A percentile compares a stretch with the other conserved stretches of the same genome.
Conservation (phyloP, 2,888 invertebrate species). For the Phortica okadai region DNA sequence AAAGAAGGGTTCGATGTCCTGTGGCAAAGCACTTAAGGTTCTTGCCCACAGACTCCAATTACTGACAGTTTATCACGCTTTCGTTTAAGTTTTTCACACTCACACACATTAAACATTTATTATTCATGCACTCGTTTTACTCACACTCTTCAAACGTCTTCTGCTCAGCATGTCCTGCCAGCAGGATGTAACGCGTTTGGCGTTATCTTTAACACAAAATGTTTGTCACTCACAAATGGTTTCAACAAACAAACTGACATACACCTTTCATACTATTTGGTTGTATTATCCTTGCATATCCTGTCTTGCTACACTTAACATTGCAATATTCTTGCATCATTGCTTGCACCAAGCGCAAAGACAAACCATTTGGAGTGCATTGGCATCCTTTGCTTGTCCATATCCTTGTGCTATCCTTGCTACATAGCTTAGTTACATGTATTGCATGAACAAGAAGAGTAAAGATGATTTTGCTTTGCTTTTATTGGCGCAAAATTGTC, state of each 20-base stretch:
- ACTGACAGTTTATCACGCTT: constrained; percentile 65
- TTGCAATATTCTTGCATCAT: constrained; percentile 31
- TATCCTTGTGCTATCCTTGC: constrained; percentile 4
- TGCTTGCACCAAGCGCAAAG: constrained; percentile 34
- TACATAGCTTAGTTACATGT: constrained; percentile 22
- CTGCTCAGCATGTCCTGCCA: background rate
- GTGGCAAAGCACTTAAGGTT: constrained; percentile 56
- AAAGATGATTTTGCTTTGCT: background rate
- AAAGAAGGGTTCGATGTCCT: constrained; percentile 37
- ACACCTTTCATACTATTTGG: constrained; percentile 18
- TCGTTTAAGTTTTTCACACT: constrained; percentile 44
- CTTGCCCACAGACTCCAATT: constrained; percentile 60
- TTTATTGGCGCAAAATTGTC: constrained; percentile 52
- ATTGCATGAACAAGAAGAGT: background rate
- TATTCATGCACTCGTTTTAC: constrained; percentile 48
- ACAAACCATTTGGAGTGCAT: constrained; percentile 47
- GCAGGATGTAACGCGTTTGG: constrained; percentile 26
- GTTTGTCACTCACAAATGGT: constrained; percentile 34
- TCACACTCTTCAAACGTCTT: background rate
- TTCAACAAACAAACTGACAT: background rate
- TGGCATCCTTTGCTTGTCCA: constrained; percentile 40
- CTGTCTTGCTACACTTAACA: constrained; percentile 43
- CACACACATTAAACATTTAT: constrained; percentile 47
- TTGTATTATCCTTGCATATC: constrained; percentile 16
- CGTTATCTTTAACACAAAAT: constrained; percentile 29